Percentiles rank a stretch among this genome's conserved stretches.
Conservation (phyloP, 2,797 vertebrate species). For the Bucorvus abyssinicus region DNA sequence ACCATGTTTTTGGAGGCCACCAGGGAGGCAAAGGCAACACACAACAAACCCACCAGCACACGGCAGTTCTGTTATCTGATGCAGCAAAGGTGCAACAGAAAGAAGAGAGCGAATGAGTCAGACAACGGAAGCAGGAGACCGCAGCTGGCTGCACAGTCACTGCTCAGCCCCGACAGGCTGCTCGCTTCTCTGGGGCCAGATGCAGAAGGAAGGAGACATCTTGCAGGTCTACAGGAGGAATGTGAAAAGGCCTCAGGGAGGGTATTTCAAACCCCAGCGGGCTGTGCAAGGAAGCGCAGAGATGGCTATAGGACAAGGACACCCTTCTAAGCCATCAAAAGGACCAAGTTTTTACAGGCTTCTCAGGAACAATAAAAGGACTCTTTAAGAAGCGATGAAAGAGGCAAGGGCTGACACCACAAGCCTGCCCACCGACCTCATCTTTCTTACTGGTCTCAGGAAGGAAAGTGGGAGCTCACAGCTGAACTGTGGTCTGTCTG, state of each 20-base stretch:
- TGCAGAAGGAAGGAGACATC: not conserved
- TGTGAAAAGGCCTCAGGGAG: not conserved
- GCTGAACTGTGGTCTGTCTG: not conserved
- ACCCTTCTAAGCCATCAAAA: not conserved
- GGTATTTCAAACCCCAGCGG: not conserved
- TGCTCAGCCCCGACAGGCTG: not conserved
- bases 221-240: not conserved
- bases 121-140: not conserved
- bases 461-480: not conserved
- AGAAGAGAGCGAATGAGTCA: not conserved
- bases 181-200: not conserved
- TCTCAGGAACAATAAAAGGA: not conserved
- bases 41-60: accelerated
- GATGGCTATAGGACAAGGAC: not conserved
- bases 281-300: not conserved
- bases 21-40: not conserved
- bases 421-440: not conserved
- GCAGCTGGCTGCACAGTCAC: not conserved
- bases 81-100: not conserved
- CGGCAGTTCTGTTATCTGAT: not conserved
- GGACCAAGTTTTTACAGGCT: not conserved
- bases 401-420: not conserved
- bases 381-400: not conserved
- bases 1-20: not conserved
- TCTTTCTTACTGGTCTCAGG: not conserved